Conservation (phyloP, 2,797 vertebrate species). For the Enteromius unitaeniatus region DNA sequence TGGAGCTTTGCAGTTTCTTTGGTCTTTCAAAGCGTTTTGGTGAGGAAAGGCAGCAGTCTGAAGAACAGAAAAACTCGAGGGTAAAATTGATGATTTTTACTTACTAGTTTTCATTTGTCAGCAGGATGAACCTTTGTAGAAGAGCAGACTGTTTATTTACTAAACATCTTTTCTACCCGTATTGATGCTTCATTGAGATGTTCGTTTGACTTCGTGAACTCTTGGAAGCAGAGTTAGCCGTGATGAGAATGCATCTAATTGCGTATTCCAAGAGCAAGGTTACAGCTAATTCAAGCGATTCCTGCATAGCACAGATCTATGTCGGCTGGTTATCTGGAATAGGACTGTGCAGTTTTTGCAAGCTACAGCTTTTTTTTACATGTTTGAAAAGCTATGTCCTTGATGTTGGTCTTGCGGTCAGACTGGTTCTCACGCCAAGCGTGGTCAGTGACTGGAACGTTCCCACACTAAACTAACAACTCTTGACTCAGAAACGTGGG, state of each 20-base stretch:
- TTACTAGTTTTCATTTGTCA: constrained; percentile 18
- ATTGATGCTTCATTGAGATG: constrained; percentile 10
- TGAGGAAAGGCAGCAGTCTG: not conserved
- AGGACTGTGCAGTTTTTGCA: constrained; percentile 23
- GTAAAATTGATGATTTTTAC: constrained; percentile 27
- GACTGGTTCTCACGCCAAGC: constrained; percentile 54
- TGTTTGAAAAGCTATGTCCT: constrained; percentile 50
- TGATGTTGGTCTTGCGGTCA: constrained; percentile 56
- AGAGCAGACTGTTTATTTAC: constrained; percentile 33
- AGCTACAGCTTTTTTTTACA: constrained; percentile 13
- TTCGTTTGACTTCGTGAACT: constrained; percentile 14
- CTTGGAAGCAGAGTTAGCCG: not conserved
- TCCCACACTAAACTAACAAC: constrained; percentile 52
- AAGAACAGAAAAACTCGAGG: not conserved
- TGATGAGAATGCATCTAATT: not conserved
- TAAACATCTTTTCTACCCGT: constrained; percentile 34
- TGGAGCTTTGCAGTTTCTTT: not conserved
- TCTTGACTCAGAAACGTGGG: constrained; percentile 44
- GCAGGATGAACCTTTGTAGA: constrained; percentile 22
- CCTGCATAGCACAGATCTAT: not conserved
- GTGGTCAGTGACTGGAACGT: constrained; percentile 52
- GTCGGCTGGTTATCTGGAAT: constrained; percentile 14
- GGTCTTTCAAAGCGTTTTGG: not conserved
- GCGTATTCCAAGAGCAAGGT: not conserved
- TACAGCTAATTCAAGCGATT: not conserved